Base-by-base conservation (phyloP, 2,888 invertebrate species). In the Drosophila maculinotata region DNA sequence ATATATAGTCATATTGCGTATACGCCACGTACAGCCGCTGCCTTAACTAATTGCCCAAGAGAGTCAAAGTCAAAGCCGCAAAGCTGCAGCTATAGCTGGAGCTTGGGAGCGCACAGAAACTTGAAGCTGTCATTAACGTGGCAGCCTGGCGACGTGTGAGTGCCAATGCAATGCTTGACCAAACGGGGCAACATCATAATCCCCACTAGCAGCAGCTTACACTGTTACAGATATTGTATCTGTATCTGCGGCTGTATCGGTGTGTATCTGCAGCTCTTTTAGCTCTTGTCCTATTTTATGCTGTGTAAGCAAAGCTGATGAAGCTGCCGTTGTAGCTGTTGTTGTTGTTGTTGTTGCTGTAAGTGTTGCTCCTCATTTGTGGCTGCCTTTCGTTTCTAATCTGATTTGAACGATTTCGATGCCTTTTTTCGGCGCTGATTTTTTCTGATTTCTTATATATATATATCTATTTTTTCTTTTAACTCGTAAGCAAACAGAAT, bases 41-140 rank as follows among this genome's bases (percentile, higher is more conserved):
- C 64, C 59, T 71, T 62, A 66, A 67, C 73, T 73, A 73, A 73
- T 73, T 73, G 74, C 74, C 66, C 52, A 51, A 66, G 57, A 64
- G 53, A 59, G 60, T 53, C 38, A 67, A 68, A 65, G 73, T 69
- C 64, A 77, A 72, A 68, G 80, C 60, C 68, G 74, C 75, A 58
- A 15, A 35, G 39, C 47, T 41, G 59, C 0, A 20, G 35, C 30
- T 15, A 15, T 39, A 33, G 39, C 45, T 56, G 33, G 20, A 15
- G n/a, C 38, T 42, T 59, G 45, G 49, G 9, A 53, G 52, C 54
- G 64, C 33, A 48, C 64, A 63, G 67, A 67, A 76, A 77, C 76
- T 83, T 70, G 81, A 69, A 81, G 86, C 84, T 83, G 84, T 86
- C 86, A 84, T 84, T 84, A 85, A 83, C 69, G 76, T 78, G 79